Percentiles rank a stretch among this genome's conserved stretches.
Conservation (phyloP, 1,140 invertebrate genomes). For the Microplitis demolitor region DNA sequence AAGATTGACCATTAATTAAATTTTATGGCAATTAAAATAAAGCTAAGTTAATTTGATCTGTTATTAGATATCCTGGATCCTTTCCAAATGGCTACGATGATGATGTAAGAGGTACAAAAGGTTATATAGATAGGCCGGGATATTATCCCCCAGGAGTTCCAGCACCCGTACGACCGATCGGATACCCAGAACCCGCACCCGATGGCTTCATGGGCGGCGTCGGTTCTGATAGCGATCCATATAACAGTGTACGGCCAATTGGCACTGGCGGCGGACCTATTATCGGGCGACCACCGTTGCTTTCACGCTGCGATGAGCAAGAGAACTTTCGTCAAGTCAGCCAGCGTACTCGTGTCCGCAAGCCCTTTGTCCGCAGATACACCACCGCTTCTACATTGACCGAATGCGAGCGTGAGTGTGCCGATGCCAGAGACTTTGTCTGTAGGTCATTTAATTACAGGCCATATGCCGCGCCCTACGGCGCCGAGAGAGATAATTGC, state of each 20-base stretch:
- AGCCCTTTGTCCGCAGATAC: constrained; percentile 77
- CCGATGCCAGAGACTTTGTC: constrained; percentile 81
- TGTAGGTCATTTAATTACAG: constrained; percentile 86
- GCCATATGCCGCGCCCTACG: constrained; percentile 65
- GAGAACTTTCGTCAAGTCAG: constrained; percentile 83
- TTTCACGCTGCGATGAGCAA: constrained; percentile 73
- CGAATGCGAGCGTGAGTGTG: constrained; percentile 82
- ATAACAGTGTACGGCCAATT: constrained; percentile 47
- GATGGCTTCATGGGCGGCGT: constrained; percentile 49
- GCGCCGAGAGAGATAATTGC: constrained; percentile 81
- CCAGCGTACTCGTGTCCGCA: constrained; percentile 73
- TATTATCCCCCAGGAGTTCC: constrained; percentile 40
- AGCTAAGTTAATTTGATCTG: background rate
- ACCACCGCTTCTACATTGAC: constrained; percentile 73
- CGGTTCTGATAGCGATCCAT: constrained; percentile 54
- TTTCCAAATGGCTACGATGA: constrained; percentile 36
- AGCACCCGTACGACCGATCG: constrained; percentile 42
- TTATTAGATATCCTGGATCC: constrained; percentile 31
- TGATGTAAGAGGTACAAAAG: constrained; percentile 42
- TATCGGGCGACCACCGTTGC: constrained; percentile 55
- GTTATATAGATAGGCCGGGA: constrained; percentile 41
- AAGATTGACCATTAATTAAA: background rate
- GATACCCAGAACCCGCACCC: constrained; percentile 38
- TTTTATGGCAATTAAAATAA: background rate
- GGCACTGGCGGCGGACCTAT: constrained; percentile 54